A percentile compares a stretch with the other conserved stretches of the same genome.
These are phyloP conservation scores for Acrocephalus scirpaceus DNA, from an alignment of 2,797 vertebrate genomes.

Conservation along the genomic window DNA sequence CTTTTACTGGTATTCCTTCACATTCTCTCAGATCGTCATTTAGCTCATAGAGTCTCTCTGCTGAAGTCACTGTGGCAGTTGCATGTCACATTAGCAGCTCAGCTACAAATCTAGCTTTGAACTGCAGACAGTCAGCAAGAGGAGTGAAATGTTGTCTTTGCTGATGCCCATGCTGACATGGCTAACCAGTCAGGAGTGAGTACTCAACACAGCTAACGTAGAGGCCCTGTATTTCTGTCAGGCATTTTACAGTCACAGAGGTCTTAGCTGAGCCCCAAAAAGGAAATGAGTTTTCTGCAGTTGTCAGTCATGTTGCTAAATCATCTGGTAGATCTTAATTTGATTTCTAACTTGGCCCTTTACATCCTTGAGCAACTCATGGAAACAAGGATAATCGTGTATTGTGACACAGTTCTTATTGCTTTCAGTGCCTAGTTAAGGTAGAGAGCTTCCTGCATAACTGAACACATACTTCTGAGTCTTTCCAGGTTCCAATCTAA, in stretches of 20 bases:
- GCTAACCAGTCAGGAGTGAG: background rate
- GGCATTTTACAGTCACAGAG: background rate
- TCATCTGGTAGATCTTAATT: background rate
- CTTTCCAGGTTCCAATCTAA: background rate
- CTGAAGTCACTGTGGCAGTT: background rate
- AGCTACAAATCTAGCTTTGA: background rate
- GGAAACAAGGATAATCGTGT: background rate
- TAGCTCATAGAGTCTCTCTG: background rate
- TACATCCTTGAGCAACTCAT: background rate
- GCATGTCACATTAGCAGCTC: background rate
- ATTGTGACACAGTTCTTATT: background rate
- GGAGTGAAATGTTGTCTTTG: background rate
- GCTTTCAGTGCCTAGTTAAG: background rate
- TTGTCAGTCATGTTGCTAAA: background rate
- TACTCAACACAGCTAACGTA: fast-evolving
- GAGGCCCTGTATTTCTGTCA: background rate
- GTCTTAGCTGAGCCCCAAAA: background rate
- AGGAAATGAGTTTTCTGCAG: background rate
- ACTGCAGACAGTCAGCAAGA: background rate
- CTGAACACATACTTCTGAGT: background rate
- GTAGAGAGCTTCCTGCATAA: background rate
- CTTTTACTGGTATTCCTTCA: background rate
- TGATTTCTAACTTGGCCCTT: background rate
- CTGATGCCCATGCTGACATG: background rate
- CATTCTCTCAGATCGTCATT: background rate